phyloP scores from a whole-genome alignment of 2,113 vertebrate species.

The Cnemophilus loriae region DNA sequence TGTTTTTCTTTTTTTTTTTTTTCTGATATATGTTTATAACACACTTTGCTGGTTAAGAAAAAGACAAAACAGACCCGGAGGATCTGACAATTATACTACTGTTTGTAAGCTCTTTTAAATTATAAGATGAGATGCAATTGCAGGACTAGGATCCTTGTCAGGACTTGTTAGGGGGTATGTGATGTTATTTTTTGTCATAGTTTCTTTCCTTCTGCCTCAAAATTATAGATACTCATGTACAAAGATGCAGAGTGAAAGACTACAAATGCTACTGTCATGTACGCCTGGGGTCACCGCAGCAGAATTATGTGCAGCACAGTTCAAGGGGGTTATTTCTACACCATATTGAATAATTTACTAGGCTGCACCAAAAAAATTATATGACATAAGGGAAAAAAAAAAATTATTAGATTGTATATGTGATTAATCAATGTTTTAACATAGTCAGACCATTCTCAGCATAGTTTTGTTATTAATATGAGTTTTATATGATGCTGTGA shows the following conservation, averaged over 20 bases:
- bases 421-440: not conserved
- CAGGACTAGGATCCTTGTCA: not conserved
- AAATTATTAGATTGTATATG: not conserved
- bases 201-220: not conserved
- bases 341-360: not conserved
- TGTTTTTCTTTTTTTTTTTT: not conserved
- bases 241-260: not conserved
- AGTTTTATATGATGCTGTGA: not conserved
- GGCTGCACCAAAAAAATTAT: not conserved
- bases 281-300: not conserved
- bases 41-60: not conserved
- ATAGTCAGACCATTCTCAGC: not conserved
- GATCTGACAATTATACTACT: not conserved
- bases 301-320: not conserved
- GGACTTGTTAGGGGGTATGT: not conserved
- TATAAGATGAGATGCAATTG: not conserved
- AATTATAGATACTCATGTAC: not conserved
- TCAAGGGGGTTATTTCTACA: not conserved
- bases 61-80: not conserved
- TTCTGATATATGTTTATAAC: not conserved
- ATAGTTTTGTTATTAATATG: not conserved
- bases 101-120: not conserved
- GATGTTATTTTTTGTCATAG: not conserved
- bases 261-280: not conserved
- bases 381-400: not conserved